Conservation (phyloP, 2,888 invertebrate species). For the Gordius sp. region DNA sequence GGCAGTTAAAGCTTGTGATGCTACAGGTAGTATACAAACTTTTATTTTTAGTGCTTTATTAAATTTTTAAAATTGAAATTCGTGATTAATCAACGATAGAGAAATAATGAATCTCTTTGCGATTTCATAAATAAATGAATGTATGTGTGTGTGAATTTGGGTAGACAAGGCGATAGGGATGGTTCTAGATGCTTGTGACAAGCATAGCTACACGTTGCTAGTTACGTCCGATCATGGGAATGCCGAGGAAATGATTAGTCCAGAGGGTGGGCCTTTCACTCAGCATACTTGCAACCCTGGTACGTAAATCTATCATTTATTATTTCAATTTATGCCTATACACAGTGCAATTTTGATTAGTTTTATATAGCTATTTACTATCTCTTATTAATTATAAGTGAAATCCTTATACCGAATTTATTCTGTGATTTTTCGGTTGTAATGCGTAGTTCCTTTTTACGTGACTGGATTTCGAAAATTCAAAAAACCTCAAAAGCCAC, state of each 20-base stretch:
- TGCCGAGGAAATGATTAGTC: constrained; percentile 29
- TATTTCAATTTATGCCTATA: too few species aligned
- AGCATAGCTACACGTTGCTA: constrained; percentile 24
- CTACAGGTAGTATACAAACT: constrained; percentile 22
- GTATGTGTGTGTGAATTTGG: too few species aligned
- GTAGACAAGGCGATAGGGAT: constrained; percentile 28
- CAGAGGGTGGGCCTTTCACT: constrained; percentile 29
- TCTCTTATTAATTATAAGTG: neutral
- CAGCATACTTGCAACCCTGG: constrained; percentile 30
- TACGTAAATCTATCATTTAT: constrained; percentile 19
- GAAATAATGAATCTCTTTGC: neutral
- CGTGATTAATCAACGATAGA: neutral
- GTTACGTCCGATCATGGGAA: constrained; percentile 30
- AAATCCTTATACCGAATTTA: too few species aligned
- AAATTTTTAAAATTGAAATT: neutral
- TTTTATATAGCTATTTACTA: too few species aligned
- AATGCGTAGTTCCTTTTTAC: constrained; percentile 22
- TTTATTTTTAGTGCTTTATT: neutral
- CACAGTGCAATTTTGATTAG: too few species aligned
- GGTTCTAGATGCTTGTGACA: constrained; percentile 27
- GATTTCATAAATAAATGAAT: neutral
- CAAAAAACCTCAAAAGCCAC: too few species aligned
- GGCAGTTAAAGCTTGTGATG: constrained; percentile 25
- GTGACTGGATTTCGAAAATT: constrained; percentile 23
- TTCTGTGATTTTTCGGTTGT: too few species aligned